Percentiles rank a stretch among this genome's conserved stretches.
phyloP scores from a whole-genome alignment of 2,113 vertebrate genomes.

The Myocastor coypus region DNA sequence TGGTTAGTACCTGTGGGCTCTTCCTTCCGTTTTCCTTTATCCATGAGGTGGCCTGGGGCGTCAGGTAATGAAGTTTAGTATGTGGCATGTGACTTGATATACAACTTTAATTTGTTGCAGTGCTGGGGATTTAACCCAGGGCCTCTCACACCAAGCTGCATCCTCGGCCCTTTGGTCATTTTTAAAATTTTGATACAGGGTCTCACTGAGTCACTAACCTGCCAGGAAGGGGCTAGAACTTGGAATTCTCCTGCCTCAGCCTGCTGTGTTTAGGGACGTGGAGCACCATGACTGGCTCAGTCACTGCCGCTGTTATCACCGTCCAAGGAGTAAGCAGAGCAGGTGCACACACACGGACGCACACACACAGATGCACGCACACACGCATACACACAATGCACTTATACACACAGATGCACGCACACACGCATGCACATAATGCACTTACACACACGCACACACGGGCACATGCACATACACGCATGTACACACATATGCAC shows the following conservation, averaged over 20 bases:
- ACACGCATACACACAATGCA: background rate
- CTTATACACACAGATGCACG: background rate
- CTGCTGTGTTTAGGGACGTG: background rate
- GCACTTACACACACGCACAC: accelerated
- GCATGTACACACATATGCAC: background rate
- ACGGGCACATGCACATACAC: background rate
- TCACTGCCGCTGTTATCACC: background rate
- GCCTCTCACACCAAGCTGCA: background rate
- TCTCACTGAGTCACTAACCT: background rate
- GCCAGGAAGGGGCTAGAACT: background rate
- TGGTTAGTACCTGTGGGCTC: background rate
- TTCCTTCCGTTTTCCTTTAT: background rate
- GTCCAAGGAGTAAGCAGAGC: background rate
- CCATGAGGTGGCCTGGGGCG: background rate
- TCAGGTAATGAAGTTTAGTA: background rate
- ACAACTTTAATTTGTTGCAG: background rate
- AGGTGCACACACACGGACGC: background rate
- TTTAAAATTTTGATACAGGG: background rate
- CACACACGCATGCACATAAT: background rate
- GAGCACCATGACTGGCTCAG: background rate
- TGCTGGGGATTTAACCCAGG: background rate
- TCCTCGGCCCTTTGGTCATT: background rate
- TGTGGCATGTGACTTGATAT: background rate
- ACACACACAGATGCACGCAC: background rate
- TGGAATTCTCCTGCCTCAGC: background rate